phyloP scores from a whole-genome alignment of 1,140 invertebrate genomes.

The Cyclargus thomasi region DNA sequence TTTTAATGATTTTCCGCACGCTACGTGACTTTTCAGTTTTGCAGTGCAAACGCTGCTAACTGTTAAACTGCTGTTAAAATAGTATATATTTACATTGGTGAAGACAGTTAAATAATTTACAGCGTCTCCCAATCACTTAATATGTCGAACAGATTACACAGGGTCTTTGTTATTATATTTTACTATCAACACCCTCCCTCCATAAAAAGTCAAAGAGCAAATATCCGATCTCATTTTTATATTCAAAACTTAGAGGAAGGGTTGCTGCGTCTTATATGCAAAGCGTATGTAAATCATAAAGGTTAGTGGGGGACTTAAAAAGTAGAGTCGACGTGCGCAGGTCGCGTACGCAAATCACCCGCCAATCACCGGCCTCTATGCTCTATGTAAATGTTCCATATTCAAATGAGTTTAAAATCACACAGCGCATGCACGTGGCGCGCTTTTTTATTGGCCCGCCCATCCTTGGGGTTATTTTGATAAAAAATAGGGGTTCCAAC shows the following conservation, averaged over 20 bases:
- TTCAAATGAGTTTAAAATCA: constrained; percentile 73
- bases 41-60: not conserved
- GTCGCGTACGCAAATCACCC: constrained; percentile 41
- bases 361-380: constrained; percentile 46
- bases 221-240: not conserved
- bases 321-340: constrained; percentile 43
- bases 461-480: constrained; percentile 40
- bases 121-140: too few relatives aligned
- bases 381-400: constrained; percentile 63
- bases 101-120: too few relatives aligned
- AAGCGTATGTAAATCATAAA: constrained; percentile 21
- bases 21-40: constrained; percentile 3
- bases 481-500: constrained; percentile 31
- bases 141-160: too few relatives aligned
- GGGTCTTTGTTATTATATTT: too few relatives aligned
- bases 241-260: not conserved
- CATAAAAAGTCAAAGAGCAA: not conserved
- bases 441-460: constrained; percentile 60
- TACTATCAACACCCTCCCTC: too few relatives aligned
- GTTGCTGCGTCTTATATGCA: not conserved
- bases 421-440: constrained; percentile 63
- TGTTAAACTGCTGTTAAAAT: too few relatives aligned
- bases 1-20: not conserved
- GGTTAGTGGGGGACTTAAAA: constrained; percentile 43
- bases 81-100: too few relatives aligned